Base-by-base conservation (phyloP, 2,113 vertebrate species). In the Triplophysa tibetana region DNA sequence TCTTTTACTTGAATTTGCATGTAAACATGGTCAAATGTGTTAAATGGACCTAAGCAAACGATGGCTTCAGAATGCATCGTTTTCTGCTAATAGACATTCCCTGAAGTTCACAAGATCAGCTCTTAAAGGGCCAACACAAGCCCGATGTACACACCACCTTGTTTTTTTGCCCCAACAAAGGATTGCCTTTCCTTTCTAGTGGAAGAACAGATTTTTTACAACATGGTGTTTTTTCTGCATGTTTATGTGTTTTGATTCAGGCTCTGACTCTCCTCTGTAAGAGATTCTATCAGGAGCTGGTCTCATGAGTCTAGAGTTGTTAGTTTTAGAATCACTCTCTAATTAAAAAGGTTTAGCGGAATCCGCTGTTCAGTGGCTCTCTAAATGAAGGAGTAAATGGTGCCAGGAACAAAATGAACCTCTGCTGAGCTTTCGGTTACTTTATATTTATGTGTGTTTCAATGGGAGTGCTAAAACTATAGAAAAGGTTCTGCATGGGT, bases 81-180 rank as follows among this genome's bases (percentile, higher is more conserved):
- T n/a, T 45, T 45, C 43, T 45, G 1, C 43, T 45, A 2, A 45
- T 10, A 45, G 43, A 45, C 11, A 45, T 45, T 45, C 43, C 10
- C 9, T 45, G 43, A 4, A 11, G 41, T 10, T 43, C 41, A 43
- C 8, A 1, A 43, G 41, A 11, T 43, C 10, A 9, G 2, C 41
- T 43, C 41, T 89, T 88, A 82, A 88, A 88, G 87, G 80, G 80
- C 62, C 50, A 80, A 45, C 62, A 79, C 1, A 21, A 24, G 26
- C 62, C 33, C 33, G 6, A 38, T 38, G 33, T 38, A 12, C 50
- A 21, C 21, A 12, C 24, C 62, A 16, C 17, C 62, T 79, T 38
- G 33, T 38, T 43, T 29, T 58, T 38, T 58, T 14, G 10, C 41
- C 13, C 45, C 63, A 77, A 24, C 50, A 43, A 13, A 19, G 50